Evolutionary conservation across 2,888 invertebrate genomes (phyloP).

Genomic region (Helicoverpa assulta): DNA sequence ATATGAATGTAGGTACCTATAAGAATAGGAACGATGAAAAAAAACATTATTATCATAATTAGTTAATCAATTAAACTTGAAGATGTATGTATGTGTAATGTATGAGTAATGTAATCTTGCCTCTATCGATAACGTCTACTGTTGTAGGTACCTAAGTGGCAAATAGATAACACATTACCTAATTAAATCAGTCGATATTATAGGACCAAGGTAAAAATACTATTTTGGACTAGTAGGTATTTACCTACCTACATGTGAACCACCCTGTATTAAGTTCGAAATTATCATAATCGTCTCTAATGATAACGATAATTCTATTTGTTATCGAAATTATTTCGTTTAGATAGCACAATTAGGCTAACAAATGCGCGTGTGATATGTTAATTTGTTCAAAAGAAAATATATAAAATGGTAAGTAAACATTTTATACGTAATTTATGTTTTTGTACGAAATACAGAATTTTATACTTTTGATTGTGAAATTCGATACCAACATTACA

Average conservation of each 20-base stretch:
- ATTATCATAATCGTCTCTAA: constrained; percentile 40
- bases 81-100: no score
- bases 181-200: no score
- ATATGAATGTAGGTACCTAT: no score
- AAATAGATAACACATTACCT: no score
- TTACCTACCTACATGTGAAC: neutral
- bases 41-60: no score
- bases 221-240: no score
- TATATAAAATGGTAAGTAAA: constrained; percentile 62
- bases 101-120: no score
- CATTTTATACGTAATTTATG: neutral
- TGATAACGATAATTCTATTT: constrained; percentile 60
- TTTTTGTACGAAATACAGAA: neutral
- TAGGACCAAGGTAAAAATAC: no score
- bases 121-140: no score
- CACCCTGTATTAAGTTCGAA: constrained; percentile 13
- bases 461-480: neutral
- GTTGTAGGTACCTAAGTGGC: no score
- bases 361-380: constrained; percentile 23
- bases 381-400: constrained; percentile 21
- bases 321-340: constrained; percentile 39
- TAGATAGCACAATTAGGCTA: constrained; percentile 51
- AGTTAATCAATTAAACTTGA: no score
- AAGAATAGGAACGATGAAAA: no score
- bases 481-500: neutral